Evolutionary conservation across 2,888 invertebrate species (phyloP), one percentile per base, ranked within the genome.

Genomic region (Teleiodes luculella): DNA sequence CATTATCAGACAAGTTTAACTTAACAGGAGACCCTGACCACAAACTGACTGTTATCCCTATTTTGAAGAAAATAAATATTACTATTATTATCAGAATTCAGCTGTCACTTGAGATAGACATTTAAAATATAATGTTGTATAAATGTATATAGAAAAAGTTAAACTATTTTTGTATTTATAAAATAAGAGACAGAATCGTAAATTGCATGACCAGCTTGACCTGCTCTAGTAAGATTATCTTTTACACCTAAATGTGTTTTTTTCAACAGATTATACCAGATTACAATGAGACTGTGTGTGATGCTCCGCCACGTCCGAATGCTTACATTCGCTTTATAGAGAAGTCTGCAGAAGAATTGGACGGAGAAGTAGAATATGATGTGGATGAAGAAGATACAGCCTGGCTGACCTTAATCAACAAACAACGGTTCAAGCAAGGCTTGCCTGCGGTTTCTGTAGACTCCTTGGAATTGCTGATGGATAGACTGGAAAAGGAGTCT

Each of bases 331-430:
- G 97, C 57, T 98, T 97, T 76, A 97, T 98, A 74, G 98, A 98
- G 76, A 96, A 97, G 72, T 96, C 97, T 7, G 93, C 95, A 0
- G 98, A 98, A 78, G 98, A 98, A 76, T 85, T 98, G 24, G 98
- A 98, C 76, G 97, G 97, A 55, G 96, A 94, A 70, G 93, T 94
- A 6, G 99, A 99, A 80, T 99, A 99, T 89, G 99, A 99, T 86
- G 95, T 98, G 65, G 99, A 99, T 79, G 99, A 99, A 78, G 98
- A 99, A 87, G 99, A 99, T 73, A 95, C 96, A 11, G 96, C 97
- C 0, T 99, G 98, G 98, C 84, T 99, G 57, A 92, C 94, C 33
- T 92, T 97, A 53, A 94, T 98, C 63, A 99, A 99, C 79, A 95
- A 96, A 66, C 92, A 93, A 64, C 91, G 99, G 47, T 90, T 92